Conservation (phyloP, 1,140 invertebrate genomes). For the Zaprionus camerounensis region DNA sequence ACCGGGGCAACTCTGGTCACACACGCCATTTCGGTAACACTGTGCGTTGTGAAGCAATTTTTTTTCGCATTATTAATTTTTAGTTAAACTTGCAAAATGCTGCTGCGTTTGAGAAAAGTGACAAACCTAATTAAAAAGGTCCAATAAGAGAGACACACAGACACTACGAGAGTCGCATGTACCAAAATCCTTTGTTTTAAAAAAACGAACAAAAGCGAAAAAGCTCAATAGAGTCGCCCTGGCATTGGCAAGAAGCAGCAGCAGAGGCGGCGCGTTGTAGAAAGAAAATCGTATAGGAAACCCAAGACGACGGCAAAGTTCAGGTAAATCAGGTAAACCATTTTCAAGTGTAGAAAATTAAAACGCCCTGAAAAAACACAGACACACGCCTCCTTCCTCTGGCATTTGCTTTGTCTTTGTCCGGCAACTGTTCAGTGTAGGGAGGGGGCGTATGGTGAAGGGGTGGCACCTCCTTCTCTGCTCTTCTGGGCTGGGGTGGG, state of each 20-base stretch:
- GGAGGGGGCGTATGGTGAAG: neutral
- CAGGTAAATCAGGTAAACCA: constrained; percentile 43
- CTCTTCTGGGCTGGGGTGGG: constrained; percentile 6
- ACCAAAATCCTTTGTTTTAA: constrained; percentile 1
- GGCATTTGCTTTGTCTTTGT: constrained; percentile 14
- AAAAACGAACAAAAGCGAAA: constrained; percentile 17
- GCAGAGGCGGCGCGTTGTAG: constrained; percentile 41
- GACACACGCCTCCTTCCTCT: neutral
- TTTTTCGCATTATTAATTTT: constrained; percentile 54
- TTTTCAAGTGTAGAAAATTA: constrained; percentile 15
- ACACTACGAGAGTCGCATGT: neutral
- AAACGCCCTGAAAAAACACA: neutral
- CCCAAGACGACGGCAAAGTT: constrained; percentile 24
- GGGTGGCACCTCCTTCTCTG: neutral
- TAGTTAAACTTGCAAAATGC: constrained; percentile 51
- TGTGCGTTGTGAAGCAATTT: constrained; percentile 39
- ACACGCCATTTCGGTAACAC: constrained; percentile 36
- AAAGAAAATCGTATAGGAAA: constrained; percentile 27
- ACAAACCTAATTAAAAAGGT: constrained; percentile 49
- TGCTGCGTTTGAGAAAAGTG: constrained; percentile 43
- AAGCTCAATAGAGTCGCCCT: constrained; percentile 47
- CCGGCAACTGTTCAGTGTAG: constrained; percentile 20
- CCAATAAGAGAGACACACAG: neutral
- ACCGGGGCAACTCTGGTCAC: constrained; percentile 10
- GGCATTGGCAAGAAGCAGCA: constrained; percentile 39